Evolutionary conservation across 2,113 vertebrate species (phyloP).

Genomic region (Xyrauchen texanus): DNA sequence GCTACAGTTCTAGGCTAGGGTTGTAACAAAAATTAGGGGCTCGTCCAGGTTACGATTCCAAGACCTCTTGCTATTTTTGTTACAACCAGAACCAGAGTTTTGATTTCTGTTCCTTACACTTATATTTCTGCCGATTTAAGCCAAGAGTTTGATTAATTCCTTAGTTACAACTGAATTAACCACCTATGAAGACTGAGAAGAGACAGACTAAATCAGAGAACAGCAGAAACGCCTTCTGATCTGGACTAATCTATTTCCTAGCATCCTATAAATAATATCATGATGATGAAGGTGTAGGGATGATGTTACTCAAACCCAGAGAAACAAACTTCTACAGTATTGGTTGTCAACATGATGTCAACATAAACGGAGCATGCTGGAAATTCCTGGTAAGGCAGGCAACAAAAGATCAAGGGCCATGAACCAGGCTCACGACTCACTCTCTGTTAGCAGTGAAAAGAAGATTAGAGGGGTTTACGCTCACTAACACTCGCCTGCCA

Average conservation of each 20-base stretch:
- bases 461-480: slow-evolving; percentile 20
- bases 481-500: not conserved
- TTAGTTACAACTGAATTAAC: slow-evolving; percentile 2
- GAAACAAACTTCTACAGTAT: not conserved
- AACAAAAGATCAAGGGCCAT: slow-evolving; percentile 7
- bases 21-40: not conserved
- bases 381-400: slow-evolving; percentile 8
- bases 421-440: not conserved
- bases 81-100: not conserved
- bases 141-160: not conserved
- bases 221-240: slow-evolving; percentile 1
- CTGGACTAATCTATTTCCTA: slow-evolving; percentile 17
- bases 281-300: not conserved
- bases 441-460: slow-evolving; percentile 10
- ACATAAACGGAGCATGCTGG: not conserved
- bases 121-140: not conserved
- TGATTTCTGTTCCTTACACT: not conserved
- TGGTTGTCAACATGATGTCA: not conserved
- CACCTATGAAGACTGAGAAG: not conserved
- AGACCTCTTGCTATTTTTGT: too few species aligned
- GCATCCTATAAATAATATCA: slow-evolving; percentile 30
- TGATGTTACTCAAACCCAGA: slow-evolving; percentile 11
- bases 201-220: slow-evolving; percentile 38
- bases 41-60: not conserved
- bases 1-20: not conserved